Percentiles rank a stretch among this genome's conserved stretches.
phyloP scores from a whole-genome alignment of 2,797 vertebrate species.

The Betta splendens region DNA sequence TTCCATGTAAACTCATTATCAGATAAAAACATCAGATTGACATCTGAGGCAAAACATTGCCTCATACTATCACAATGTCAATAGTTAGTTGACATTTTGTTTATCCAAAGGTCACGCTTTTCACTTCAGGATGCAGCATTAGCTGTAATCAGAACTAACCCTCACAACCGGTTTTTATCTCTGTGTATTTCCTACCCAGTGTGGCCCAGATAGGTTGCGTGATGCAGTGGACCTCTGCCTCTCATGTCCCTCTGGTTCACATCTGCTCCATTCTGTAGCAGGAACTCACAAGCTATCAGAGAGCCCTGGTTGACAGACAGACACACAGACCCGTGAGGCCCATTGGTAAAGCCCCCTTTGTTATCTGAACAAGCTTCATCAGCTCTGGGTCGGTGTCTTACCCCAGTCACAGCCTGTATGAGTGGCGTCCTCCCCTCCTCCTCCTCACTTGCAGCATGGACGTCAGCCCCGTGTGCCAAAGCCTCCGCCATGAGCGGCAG shows the following conservation, averaged over 20 bases:
- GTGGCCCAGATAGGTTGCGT: constrained; percentile 90
- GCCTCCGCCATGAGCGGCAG: constrained; percentile 92
- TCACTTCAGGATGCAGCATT: not conserved
- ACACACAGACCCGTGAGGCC: too few relatives aligned
- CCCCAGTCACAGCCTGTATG: constrained; percentile 93
- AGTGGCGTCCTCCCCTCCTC: constrained; percentile 90
- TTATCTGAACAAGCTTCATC: too few relatives aligned
- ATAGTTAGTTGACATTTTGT: too few relatives aligned
- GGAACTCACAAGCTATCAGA: constrained; percentile 93
- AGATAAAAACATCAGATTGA: too few relatives aligned
- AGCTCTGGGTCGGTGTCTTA: constrained; percentile 59
- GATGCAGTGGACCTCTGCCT: constrained; percentile 92
- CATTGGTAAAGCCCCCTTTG: too few relatives aligned
- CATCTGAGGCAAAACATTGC: not conserved
- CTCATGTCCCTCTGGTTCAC: constrained; percentile 94
- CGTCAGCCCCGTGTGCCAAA: constrained; percentile 89
- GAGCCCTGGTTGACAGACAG: constrained; percentile 84
- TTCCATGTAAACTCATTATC: too few relatives aligned
- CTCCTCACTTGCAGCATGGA: constrained; percentile 88
- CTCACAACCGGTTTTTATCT: not conserved
- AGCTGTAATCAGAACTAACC: too few relatives aligned
- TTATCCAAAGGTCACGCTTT: not conserved
- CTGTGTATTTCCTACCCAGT: constrained; percentile 85
- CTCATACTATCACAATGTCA: not conserved
- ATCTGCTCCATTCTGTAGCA: constrained; percentile 95